These are phyloP conservation scores for Osmerus eperlanus DNA, from an alignment of 2,113 vertebrate species.

Conservation along the genomic window DNA sequence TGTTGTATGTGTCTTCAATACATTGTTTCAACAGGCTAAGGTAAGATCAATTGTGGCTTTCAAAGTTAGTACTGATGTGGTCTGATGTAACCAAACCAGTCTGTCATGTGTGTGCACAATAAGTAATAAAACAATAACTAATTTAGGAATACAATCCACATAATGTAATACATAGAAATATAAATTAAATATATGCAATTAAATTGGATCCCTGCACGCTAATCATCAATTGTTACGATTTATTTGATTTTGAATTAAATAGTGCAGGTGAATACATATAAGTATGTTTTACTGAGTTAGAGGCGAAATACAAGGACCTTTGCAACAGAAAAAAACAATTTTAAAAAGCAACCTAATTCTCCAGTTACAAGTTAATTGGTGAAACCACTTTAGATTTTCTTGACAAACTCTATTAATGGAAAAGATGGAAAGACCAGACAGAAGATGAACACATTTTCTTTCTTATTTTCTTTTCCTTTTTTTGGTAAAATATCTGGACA, in stretches of 20 bases:
- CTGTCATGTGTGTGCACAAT: slow-evolving; percentile 37
- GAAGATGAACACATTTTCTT: slow-evolving; percentile 12
- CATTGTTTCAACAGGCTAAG: slow-evolving; percentile 24
- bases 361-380: slow-evolving; percentile 15
- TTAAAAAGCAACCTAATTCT: not conserved
- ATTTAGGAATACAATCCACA: slow-evolving; percentile 69
- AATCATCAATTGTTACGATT: slow-evolving; percentile 25
- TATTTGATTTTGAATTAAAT: slow-evolving; percentile 30
- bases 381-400: slow-evolving; percentile 25
- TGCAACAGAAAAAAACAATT: slow-evolving; percentile 17
- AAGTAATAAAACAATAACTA: slow-evolving; percentile 50
- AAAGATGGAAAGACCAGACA: slow-evolving; percentile 3
- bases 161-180: slow-evolving; percentile 66
- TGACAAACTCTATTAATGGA: slow-evolving; percentile 20
- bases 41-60: slow-evolving; percentile 36
- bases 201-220: slow-evolving; percentile 32
- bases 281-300: not conserved
- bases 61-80: slow-evolving; percentile 20
- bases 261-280: slow-evolving; percentile 31
- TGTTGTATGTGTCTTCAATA: slow-evolving; percentile 18
- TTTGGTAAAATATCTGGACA: not conserved
- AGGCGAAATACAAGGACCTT: slow-evolving; percentile 6
- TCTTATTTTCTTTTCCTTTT: not conserved
- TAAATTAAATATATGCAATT: slow-evolving; percentile 61
- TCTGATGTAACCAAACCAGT: slow-evolving; percentile 34